A percentile compares a stretch with the other conserved stretches of the same genome.
These are phyloP conservation scores for Hypolimnas misippus DNA, from an alignment of 2,888 invertebrate species.

Conservation along the genomic window DNA sequence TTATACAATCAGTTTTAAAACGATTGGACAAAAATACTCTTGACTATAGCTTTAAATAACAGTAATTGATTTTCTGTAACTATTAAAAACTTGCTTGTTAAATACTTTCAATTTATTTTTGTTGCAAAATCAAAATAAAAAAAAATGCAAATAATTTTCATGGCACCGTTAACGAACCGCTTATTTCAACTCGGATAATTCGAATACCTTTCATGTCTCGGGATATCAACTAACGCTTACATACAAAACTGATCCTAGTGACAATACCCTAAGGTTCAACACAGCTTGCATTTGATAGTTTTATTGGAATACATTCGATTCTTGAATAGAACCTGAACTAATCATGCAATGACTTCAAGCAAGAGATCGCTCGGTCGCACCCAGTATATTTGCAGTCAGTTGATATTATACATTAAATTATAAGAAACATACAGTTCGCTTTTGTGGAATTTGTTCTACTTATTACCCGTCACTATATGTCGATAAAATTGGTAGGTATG, in stretches of 20 bases:
- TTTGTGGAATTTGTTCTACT: neutral
- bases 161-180: constrained; percentile 48
- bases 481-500: neutral
- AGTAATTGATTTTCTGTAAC: neutral
- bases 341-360: constrained; percentile 49
- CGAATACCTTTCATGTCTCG: constrained; percentile 51
- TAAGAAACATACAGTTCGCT: neutral
- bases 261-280: constrained; percentile 18
- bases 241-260: constrained; percentile 30
- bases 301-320: constrained; percentile 42
- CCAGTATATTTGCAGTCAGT: constrained; percentile 44
- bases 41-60: neutral
- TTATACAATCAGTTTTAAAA: too few species aligned
- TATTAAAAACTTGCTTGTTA: constrained; percentile 3
- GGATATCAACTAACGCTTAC: constrained; percentile 34
- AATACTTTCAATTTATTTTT: constrained; percentile 11
- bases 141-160: constrained; percentile 24
- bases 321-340: constrained; percentile 57
- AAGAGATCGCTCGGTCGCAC: constrained; percentile 42
- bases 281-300: constrained; percentile 23
- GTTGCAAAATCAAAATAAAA: constrained; percentile 34
- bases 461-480: neutral
- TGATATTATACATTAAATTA: constrained; percentile 18
- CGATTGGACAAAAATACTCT: neutral
- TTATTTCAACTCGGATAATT: constrained; percentile 51